These are phyloP conservation scores for Vidua macroura DNA, from an alignment of 2,113 vertebrate species.

Conservation along the genomic window DNA sequence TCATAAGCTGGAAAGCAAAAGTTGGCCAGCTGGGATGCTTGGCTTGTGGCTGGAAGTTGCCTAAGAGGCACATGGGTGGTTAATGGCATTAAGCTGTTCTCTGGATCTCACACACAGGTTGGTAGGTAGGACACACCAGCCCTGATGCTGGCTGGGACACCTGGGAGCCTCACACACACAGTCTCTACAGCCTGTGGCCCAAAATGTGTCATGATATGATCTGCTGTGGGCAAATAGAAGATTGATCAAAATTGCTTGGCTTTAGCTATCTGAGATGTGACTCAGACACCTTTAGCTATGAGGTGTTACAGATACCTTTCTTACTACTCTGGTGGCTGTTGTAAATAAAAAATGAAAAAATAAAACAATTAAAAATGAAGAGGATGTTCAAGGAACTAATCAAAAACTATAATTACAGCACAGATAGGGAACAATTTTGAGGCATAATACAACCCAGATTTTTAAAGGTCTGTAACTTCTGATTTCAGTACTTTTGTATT, in stretches of 20 bases:
- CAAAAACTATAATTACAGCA: neutral
- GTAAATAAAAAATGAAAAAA: neutral
- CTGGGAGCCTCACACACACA: neutral
- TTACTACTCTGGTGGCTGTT: neutral
- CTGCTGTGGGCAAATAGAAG: neutral
- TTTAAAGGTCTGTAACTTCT: neutral
- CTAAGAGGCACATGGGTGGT: neutral
- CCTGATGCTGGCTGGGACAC: neutral
- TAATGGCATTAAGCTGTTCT: neutral
- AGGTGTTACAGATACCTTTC: neutral
- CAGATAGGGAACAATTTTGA: neutral
- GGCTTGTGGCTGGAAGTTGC: neutral
- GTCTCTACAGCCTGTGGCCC: neutral
- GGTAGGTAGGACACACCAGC: neutral
- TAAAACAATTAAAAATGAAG: neutral
- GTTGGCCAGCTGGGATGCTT: neutral
- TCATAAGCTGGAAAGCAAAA: neutral
- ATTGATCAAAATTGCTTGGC: neutral
- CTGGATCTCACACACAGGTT: neutral
- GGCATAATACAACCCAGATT: neutral
- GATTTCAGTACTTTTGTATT: neutral
- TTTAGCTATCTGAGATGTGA: neutral
- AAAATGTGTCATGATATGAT: neutral
- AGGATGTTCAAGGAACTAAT: neutral
- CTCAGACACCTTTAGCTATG: neutral